Evolutionary conservation across 1,140 invertebrate genomes (phyloP).

Genomic region (Pogonognathellus flavescens): DNA sequence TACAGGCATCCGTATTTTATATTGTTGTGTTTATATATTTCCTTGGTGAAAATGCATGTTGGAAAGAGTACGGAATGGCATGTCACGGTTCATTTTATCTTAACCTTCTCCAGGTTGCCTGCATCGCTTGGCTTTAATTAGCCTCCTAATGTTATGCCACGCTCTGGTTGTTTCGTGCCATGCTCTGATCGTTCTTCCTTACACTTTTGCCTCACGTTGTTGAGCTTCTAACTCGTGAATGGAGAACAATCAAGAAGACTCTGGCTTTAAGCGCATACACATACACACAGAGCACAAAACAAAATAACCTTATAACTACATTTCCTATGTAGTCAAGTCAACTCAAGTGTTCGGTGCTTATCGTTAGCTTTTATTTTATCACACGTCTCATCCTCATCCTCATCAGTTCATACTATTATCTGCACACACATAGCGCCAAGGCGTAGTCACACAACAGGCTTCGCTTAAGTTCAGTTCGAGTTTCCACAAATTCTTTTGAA

Average conservation of each 20-base stretch:
- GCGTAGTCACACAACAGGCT: too few species aligned
- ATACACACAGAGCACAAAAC: background rate
- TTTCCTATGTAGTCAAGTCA: slow-evolving; percentile 35
- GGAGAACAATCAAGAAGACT: slow-evolving; percentile 22
- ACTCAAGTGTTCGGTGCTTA: slow-evolving; percentile 45
- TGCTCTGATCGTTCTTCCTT: slow-evolving; percentile 24
- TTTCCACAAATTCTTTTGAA: too few species aligned
- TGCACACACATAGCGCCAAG: background rate
- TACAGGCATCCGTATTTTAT: background rate
- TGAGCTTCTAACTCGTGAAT: slow-evolving; percentile 28
- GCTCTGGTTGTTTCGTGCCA: slow-evolving; percentile 29
- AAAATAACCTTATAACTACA: slow-evolving; percentile 32
- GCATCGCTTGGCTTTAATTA: slow-evolving; percentile 44
- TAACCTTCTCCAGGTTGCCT: slow-evolving; percentile 41
- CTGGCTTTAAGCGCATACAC: background rate
- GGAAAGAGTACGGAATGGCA: background rate
- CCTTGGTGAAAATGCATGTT: too few species aligned
- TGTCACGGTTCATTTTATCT: slow-evolving; percentile 47
- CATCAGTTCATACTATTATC: slow-evolving; percentile 36
- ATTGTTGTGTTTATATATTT: background rate
- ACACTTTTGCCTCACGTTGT: background rate
- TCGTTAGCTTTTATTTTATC: slow-evolving; percentile 49
- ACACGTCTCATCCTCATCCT: slow-evolving; percentile 34
- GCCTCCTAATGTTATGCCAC: slow-evolving; percentile 45
- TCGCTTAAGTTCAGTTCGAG: too few species aligned